phyloP scores from a whole-genome alignment of 1,140 invertebrate species.

The Epicauta chinensis region DNA sequence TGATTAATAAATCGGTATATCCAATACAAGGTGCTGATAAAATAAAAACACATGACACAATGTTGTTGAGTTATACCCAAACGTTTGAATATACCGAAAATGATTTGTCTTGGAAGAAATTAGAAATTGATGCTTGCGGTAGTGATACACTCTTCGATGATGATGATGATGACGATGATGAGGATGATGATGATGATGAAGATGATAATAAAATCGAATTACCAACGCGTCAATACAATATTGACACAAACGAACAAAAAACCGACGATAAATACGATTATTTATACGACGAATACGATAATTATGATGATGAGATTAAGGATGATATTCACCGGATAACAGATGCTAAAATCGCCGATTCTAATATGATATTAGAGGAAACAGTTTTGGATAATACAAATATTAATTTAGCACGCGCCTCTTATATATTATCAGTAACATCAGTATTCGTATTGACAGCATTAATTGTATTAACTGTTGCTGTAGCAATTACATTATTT shows the following conservation, averaged over 20 bases:
- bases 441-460: slow-evolving; percentile 45
- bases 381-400: slow-evolving; percentile 4
- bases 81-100: slow-evolving; percentile 1
- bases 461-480: slow-evolving; percentile 40
- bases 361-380: slow-evolving; percentile 2
- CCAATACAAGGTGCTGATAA: slow-evolving; percentile 18
- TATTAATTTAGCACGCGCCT: slow-evolving; percentile 21
- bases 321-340: slow-evolving; percentile 20
- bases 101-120: slow-evolving; percentile 9
- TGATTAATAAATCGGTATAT: slow-evolving; percentile 47
- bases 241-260: slow-evolving; percentile 4
- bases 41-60: slow-evolving; percentile 35
- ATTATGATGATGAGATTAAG: slow-evolving; percentile 32
- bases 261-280: slow-evolving; percentile 30
- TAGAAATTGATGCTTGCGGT: slow-evolving; percentile 7
- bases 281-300: slow-evolving; percentile 34
- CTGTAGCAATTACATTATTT: slow-evolving; percentile 31
- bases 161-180: slow-evolving; percentile 24
- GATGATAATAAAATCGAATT: slow-evolving; percentile 22
- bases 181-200: slow-evolving; percentile 31
- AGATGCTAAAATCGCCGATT: slow-evolving; percentile 15
- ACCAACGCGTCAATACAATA: slow-evolving; percentile 1
- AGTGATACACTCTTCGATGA: slow-evolving; percentile 1
- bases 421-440: slow-evolving; percentile 38
- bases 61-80: slow-evolving; percentile 30